These are phyloP conservation scores for Scaptomyza caliginosa DNA, from an alignment of 2,888 invertebrate species.

Conservation along the genomic window DNA sequence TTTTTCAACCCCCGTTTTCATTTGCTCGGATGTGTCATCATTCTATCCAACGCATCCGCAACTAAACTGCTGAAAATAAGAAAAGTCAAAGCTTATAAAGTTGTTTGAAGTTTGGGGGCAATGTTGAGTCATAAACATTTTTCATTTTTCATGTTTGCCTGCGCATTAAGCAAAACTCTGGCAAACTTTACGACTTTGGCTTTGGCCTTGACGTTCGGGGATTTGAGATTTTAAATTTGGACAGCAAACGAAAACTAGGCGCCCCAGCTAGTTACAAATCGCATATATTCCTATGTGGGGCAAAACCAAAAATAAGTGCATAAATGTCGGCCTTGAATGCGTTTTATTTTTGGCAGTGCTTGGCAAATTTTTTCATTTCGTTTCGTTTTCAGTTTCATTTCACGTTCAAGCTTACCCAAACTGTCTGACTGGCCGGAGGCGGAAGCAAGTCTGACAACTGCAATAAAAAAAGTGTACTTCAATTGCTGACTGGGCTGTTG, in stretches of 20 bases:
- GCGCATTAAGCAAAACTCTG: constrained; percentile 64
- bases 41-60: constrained; percentile 11
- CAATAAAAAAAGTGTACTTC: constrained; percentile 30
- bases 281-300: constrained; percentile 60
- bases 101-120: background rate
- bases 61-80: constrained; percentile 1
- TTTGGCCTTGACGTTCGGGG: constrained; percentile 19
- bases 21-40: constrained; percentile 13
- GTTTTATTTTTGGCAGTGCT: constrained; percentile 40
- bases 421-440: constrained; percentile 16
- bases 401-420: constrained; percentile 12
- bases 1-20: constrained; percentile 5
- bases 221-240: constrained; percentile 1
- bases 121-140: constrained; percentile 28
- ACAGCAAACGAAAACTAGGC: constrained; percentile 45
- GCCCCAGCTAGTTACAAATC: constrained; percentile 56
- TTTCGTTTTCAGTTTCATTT: constrained; percentile 7
- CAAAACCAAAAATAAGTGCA: constrained; percentile 55
- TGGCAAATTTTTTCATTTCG: constrained; percentile 23
- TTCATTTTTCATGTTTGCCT: constrained; percentile 39
- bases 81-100: background rate
- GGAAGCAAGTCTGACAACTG: constrained; percentile 12
- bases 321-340: constrained; percentile 66
- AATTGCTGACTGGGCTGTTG: constrained; percentile 43
- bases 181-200: constrained; percentile 67